Conservation (phyloP, 1,140 invertebrate species). For the Epicauta chinensis region DNA sequence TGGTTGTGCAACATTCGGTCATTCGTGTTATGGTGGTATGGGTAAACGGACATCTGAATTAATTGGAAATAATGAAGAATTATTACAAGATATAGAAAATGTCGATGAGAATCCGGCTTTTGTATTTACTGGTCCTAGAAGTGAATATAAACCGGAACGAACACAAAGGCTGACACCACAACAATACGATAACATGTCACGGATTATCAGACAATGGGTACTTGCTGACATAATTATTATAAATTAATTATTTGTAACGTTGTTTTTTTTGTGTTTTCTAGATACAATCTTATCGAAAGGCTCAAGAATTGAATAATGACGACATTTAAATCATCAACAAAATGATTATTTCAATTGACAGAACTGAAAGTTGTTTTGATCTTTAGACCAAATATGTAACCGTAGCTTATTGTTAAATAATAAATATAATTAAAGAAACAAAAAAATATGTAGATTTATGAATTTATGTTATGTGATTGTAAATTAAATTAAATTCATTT, state of each 20-base stretch:
- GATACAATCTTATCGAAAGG: conserved; percentile 15
- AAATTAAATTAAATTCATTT: no score
- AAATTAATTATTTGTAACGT: conserved; percentile 8
- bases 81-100: conserved; percentile 14
- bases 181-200: conserved; percentile 23
- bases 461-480: no score
- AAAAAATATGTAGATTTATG: no score
- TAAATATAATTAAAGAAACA: no score
- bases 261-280: conserved; percentile 8
- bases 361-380: neutral
- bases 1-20: conserved; percentile 35
- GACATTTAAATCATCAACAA: neutral
- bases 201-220: conserved; percentile 27
- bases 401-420: no score
- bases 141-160: conserved; percentile 7
- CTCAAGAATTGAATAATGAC: conserved; percentile 9
- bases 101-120: conserved; percentile 21
- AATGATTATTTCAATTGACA: neutral
- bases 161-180: conserved; percentile 9
- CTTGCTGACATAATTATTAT: conserved; percentile 4
- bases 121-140: conserved; percentile 22
- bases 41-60: conserved; percentile 28
- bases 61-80: conserved; percentile 21
- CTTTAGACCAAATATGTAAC: no score
- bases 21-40: conserved; percentile 37